Conservation (phyloP, 1,140 invertebrate genomes). For the Mya arenaria region DNA sequence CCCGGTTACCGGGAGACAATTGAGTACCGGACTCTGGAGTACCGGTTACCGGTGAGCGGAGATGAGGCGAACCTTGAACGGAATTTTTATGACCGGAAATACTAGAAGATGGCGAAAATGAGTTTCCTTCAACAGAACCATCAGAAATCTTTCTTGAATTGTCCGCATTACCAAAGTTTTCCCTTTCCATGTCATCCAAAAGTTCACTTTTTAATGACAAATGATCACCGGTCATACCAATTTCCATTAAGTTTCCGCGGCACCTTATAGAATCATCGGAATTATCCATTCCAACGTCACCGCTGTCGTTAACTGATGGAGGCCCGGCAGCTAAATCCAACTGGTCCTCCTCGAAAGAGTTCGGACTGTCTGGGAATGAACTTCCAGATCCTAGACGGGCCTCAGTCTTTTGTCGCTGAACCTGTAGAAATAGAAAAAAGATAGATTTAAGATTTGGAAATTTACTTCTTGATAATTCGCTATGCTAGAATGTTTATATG, state of each 20-base stretch:
- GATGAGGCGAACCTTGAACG: background rate
- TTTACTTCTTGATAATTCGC: no score
- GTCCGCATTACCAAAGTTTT: no score
- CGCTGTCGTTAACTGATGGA: background rate
- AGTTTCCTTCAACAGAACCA: background rate
- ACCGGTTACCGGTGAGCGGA: background rate
- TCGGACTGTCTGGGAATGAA: slow-evolving; percentile 37
- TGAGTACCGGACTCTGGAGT: background rate
- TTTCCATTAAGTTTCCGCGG: background rate
- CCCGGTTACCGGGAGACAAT: background rate
- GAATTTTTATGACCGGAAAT: background rate
- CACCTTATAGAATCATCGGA: background rate
- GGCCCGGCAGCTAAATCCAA: background rate
- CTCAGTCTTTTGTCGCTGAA: slow-evolving; percentile 48
- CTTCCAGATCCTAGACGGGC: slow-evolving; percentile 32
- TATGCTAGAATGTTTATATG: no score
- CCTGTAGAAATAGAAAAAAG: background rate
- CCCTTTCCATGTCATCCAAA: no score
- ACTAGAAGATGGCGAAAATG: background rate
- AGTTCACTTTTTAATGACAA: background rate
- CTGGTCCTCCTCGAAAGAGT: slow-evolving; percentile 38
- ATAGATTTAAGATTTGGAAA: no score
- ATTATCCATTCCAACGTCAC: background rate
- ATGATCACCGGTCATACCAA: background rate
- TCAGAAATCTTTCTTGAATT: background rate